Conservation (phyloP, 2,113 vertebrate genomes). For the Zosterops pallidus region DNA sequence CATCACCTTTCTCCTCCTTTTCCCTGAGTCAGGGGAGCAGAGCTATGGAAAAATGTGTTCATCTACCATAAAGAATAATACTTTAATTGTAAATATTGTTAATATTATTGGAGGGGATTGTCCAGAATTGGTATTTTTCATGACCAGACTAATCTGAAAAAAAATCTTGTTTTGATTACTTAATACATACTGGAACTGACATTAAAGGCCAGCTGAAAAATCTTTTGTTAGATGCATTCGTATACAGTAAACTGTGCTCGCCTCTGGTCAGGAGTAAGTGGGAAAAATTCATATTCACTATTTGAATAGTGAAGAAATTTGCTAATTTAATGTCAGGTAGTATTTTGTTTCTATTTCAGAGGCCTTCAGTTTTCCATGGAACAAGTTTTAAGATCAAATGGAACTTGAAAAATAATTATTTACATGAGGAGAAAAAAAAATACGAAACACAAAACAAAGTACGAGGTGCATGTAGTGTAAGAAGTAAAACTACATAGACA, state of each 20-base stretch:
- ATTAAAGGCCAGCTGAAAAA: neutral
- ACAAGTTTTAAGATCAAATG: neutral
- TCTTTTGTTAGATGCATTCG: neutral
- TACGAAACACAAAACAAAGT: neutral
- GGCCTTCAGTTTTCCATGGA: neutral
- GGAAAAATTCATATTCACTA: neutral
- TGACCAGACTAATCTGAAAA: neutral
- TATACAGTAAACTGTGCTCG: neutral
- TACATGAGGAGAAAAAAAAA: neutral
- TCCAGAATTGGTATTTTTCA: neutral
- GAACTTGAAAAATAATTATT: neutral
- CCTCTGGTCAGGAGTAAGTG: neutral
- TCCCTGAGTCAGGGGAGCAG: neutral
- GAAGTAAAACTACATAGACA: neutral
- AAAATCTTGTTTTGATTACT: neutral
- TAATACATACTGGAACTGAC: neutral
- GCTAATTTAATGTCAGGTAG: neutral
- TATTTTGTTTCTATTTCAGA: neutral
- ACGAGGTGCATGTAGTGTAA: fast-evolving
- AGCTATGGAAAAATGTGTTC: neutral
- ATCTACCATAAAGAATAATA: neutral
- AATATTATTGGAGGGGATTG: neutral
- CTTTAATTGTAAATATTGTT: neutral
- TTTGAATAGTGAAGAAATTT: neutral
- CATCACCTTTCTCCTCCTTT: neutral